Evolutionary conservation across 2,113 vertebrate genomes (phyloP).

Genomic region (Nipponia nippon): DNA sequence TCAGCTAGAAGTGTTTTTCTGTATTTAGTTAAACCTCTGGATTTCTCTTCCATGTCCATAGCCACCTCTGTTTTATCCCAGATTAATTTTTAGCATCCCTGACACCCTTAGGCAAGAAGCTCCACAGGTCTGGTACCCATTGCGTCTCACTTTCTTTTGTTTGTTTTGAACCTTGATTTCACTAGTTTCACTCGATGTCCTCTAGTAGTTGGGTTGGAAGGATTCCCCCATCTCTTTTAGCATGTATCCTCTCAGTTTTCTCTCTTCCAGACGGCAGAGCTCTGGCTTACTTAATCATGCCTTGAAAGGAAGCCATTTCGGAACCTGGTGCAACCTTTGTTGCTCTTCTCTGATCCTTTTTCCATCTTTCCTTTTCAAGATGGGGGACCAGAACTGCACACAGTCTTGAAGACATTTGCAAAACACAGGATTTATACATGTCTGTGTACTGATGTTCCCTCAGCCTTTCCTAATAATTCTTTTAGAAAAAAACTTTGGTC

Average conservation of each 20-base stretch:
- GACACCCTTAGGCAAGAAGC: background rate
- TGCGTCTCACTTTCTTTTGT: background rate
- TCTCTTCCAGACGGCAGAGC: background rate
- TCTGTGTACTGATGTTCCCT: background rate
- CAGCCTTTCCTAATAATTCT: background rate
- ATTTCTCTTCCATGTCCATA: background rate
- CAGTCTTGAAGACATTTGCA: background rate
- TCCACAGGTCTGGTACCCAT: background rate
- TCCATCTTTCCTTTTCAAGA: background rate
- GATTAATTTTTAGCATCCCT: background rate
- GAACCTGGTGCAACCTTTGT: background rate
- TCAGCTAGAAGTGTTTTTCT: background rate
- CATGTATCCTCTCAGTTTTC: background rate
- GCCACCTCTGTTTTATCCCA: background rate
- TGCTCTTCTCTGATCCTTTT: background rate
- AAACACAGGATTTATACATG: background rate
- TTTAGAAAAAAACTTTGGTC: background rate
- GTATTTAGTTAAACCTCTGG: background rate
- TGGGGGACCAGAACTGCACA: background rate
- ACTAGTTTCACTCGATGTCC: background rate
- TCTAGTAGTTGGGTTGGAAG: background rate
- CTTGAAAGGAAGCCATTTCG: background rate
- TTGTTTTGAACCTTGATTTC: background rate
- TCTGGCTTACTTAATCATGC: background rate
- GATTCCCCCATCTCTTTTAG: background rate